A percentile compares a stretch with the other conserved stretches of the same genome.
Conservation (phyloP, 1,140 invertebrate genomes). For the Coboldia fuscipes region DNA sequence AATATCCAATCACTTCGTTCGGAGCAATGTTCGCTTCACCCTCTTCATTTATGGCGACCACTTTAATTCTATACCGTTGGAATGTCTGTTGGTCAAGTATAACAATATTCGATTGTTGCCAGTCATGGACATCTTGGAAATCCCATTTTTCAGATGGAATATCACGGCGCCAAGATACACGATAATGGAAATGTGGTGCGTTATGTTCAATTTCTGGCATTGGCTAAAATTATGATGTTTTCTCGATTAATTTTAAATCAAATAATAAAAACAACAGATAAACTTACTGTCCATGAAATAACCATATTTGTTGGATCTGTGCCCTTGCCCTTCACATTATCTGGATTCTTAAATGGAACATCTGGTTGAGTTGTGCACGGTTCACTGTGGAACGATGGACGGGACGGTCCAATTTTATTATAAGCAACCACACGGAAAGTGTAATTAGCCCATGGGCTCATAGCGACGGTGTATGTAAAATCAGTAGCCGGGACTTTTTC, state of each 20-base stretch:
- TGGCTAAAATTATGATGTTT: too few species aligned
- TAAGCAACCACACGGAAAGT: conserved; percentile 85
- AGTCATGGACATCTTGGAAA: conserved; percentile 52
- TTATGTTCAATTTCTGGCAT: conserved; percentile 96
- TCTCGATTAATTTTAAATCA: conserved; percentile 23
- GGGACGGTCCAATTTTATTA: conserved; percentile 82
- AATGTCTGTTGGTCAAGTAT: conserved; percentile 81
- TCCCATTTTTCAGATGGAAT: conserved; percentile 51
- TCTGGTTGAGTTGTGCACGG: conserved; percentile 72
- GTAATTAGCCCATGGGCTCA: conserved; percentile 89
- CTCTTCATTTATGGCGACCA: conserved; percentile 73
- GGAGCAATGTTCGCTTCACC: conserved; percentile 73
- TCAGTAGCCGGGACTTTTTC: conserved; percentile 62
- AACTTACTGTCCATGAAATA: conserved; percentile 89
- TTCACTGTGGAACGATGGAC: conserved; percentile 58
- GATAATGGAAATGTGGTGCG: conserved; percentile 79
- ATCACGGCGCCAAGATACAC: conserved; percentile 68
- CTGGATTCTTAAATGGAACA: conserved; percentile 85
- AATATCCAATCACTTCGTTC: conserved; percentile 69
- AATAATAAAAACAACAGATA: conserved; percentile 22
- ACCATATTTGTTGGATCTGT: conserved; percentile 74
- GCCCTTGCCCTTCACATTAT: conserved; percentile 80
- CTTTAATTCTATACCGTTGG: conserved; percentile 75
- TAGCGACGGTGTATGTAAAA: conserved; percentile 44
- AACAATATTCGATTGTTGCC: conserved; percentile 38